Evolutionary conservation across 37 sponge, comb jelly and placozoan species (phyloP).

Genomic region (Oopsacas minuta): DNA sequence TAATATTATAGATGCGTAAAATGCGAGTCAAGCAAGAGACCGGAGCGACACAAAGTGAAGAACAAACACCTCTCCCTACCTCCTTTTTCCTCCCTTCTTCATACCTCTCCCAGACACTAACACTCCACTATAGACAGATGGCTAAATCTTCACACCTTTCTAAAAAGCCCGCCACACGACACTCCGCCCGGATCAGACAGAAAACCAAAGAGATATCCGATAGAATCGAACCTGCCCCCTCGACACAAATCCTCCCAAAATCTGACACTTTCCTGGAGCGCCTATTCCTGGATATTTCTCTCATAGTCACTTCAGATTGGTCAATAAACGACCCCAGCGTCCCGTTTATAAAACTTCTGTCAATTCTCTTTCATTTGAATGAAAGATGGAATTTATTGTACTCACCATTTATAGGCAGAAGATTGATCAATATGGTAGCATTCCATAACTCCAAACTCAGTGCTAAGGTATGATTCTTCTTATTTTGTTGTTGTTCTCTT

Average conservation of each 20-base stretch:
- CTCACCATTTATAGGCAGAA: not conserved
- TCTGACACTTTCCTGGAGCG: not conserved
- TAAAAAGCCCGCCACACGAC: not conserved
- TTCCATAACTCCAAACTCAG: conserved; percentile 4
- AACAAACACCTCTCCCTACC: not conserved
- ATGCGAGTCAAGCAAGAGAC: not conserved
- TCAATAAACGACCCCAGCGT: not conserved
- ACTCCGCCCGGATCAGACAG: not conserved
- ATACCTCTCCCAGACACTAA: not conserved
- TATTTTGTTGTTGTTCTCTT: not conserved
- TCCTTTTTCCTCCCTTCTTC: not conserved
- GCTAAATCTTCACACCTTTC: not conserved
- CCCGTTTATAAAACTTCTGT: conserved; percentile 5
- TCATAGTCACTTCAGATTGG: not conserved
- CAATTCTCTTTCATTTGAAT: not conserved
- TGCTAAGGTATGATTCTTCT: not conserved
- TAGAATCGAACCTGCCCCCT: not conserved
- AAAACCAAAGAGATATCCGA: not conserved
- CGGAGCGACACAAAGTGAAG: conserved; percentile 8
- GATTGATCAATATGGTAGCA: not conserved
- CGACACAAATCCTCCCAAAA: not conserved
- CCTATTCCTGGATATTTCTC: not conserved
- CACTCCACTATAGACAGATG: conserved; percentile 13
- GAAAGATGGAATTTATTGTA: not conserved
- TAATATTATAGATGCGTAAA: not conserved